Evolutionary conservation across 1,140 invertebrate genomes (phyloP).

Genomic region (Hestina assimilis): DNA sequence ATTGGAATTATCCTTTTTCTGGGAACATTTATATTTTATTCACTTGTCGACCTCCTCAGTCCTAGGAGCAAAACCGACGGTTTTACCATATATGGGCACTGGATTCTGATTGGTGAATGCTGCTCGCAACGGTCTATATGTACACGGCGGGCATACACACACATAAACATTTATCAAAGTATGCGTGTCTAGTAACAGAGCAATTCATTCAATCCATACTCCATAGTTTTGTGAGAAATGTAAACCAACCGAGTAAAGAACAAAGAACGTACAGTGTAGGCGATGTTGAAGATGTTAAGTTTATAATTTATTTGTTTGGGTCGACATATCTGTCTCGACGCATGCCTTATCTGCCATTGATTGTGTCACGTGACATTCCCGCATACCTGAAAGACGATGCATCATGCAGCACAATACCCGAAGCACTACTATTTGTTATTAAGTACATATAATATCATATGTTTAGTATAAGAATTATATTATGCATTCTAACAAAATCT

Average conservation of each 20-base stretch:
- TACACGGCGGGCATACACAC: constrained; percentile 45
- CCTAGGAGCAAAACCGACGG: constrained; percentile 76
- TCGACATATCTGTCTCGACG: constrained; percentile 26
- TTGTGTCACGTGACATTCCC: constrained; percentile 28
- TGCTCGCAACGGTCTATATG: constrained; percentile 57
- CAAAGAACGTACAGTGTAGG: constrained; percentile 9
- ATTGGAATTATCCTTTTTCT: constrained; percentile 57
- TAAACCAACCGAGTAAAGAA: constrained; percentile 31
- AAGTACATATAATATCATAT: background rate
- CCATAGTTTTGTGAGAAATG: constrained; percentile 31
- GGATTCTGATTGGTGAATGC: constrained; percentile 81
- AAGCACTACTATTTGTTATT: background rate
- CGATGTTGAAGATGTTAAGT: background rate
- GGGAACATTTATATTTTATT: constrained; percentile 33
- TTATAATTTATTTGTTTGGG: constrained; percentile 23
- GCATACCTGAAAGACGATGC: constrained; percentile 25
- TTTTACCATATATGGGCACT: constrained; percentile 89
- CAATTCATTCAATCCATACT: constrained; percentile 57
- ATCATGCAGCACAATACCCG: background rate
- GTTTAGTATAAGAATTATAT: no score
- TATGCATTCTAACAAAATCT: no score
- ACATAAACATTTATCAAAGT: constrained; percentile 35
- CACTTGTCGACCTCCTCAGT: constrained; percentile 60
- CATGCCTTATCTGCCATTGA: constrained; percentile 32
- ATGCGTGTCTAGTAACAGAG: constrained; percentile 51